Base-by-base conservation (phyloP, 1,140 invertebrate genomes). In the Bathynomus jamesi region DNA sequence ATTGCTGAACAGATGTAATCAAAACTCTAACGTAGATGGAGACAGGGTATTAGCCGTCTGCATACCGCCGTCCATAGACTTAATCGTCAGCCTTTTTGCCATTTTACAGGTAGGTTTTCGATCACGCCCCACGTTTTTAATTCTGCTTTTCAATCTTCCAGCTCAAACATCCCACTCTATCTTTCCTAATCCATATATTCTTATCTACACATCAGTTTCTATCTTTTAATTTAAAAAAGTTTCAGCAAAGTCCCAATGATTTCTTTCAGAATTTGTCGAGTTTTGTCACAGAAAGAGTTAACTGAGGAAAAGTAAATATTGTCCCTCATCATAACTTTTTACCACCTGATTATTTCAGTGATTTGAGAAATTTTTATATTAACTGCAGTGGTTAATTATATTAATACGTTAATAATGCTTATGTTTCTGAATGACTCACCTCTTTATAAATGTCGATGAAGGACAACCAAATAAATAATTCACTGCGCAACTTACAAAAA, bases 21-120 rank as follows among this genome's bases (percentile, higher is more conserved):
- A n/a, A n/a, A n/a, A 53, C 21, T 53, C 40, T 53, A 53, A 21
- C 21, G 40, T 5, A n/a, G 88, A 90, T 79, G 86, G 87, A 0
- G 88, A 90, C 76, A 87, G 83, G 70, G 84, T 92, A 3, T 83
- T 94, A 0, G 90, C 88, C 1, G 89, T 94, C 0, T 90, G 87
- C 78, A 87, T 94, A 85, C 85, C 87, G 69, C 91, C 91, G 0
- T 86, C 87, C 10, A 87, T 91, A 76, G 85, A 86, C 28, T 84
- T 93, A 27, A 84, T 93, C 0, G 82, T 87, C 0, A 82, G 86
- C 0, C 81, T 95, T 25, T 80, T 93, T 67, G 87, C 89, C 8
- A 88, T 91, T 61, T 87, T 91, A 85, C 94, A 94, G 66, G 66
- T 68, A 25, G 25, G 4, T 4, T 11, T 53, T 13, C 46, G 46